Evolutionary conservation across 92 coral and sea anemone species (phyloP), one percentile per base, ranked within the genome.

Genomic region (Nematostella vectensis): DNA sequence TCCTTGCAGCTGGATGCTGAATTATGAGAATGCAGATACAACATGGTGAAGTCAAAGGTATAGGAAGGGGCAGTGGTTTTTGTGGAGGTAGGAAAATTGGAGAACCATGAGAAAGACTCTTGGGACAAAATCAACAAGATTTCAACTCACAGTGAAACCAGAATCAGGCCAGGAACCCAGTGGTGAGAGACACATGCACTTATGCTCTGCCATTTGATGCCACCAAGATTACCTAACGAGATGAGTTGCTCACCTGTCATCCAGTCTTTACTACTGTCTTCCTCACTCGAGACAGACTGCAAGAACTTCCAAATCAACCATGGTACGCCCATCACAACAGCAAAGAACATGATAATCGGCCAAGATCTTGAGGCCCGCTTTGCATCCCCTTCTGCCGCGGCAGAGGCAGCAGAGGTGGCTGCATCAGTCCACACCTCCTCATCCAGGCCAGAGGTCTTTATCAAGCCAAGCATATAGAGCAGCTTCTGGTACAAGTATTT

Each of bases 261-360:
- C 98, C 98, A 87, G 33, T 75, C 69, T 40, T 81, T 75, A 2
- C 25, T 62, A 36, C 58, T 65, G 11, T 56, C 66, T 45, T 69
- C 83, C 4, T 91, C 98, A 48, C 67, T 68, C 12, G 72, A 39
- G 18, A 87, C 55, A 22, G 98, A 91, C 24, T 79, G 75, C 20
- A 91, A 33, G 37, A 91, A 66, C 47, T 75, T 91, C 98, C 98
- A 91, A 24, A 91, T 82, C 4, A 91, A 67, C 76, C 88, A 83
- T 0, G 96, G 98, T 10, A 88, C 77, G 1, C 98, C 98, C 52
- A 91, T 64, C 6, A 91, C 98, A 27, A 91, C 98, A 45, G 79
- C 98, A 71, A 91, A 82, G 67, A 91, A 91, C 75, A 91, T 64
- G 48, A 91, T 68, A 60, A 91, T 80, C 1, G 98, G 98, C 98